Base-by-base conservation (phyloP, 2,888 invertebrate genomes). In the Coelopa pilipes region DNA sequence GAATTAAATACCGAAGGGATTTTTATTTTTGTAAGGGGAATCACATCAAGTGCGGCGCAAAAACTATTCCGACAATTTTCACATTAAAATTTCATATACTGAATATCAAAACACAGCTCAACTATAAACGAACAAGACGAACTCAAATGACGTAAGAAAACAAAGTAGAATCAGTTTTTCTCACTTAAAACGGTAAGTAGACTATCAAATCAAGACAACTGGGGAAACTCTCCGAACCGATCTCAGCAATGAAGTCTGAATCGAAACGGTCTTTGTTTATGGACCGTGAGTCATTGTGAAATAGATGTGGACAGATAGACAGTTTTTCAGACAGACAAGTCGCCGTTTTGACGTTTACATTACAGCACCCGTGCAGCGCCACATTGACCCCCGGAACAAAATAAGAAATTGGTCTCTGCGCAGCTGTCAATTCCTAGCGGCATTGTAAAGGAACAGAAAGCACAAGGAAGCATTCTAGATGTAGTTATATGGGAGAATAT, bases 31-130 rank as follows among this genome's bases (percentile, higher is more conserved):
- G 34, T 7, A 34, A 34, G 2, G 34, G 34, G 34, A 34, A 34
- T 34, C 34, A 34, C 34, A 65, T 4, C 17, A 46, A 57, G 21
- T 57, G 57, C 19, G 11, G n/a, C 19, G 19, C 24, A 19, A 21
- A 21, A 59, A 65, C 45, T 65, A 46, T 65, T 65, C 65, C 21
- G 46, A 10, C 19, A 65, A 63, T 45, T 65, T 63, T 59, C 21
- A 59, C 19, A 59, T 21, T 9, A 59, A 55, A 55, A 55, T 17
- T 19, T 17, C 17, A 59, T 12, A 59, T 11, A 59, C 15, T 57
- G 57, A 19, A 59, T 19, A 59, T 10, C 57, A 59, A 13, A 21
- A 12, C 15, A 45, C 17, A 65, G 47, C 13, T 34, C 34, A 34
- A 34, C 34, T 2, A 34, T 34, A 34, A 34, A 34, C 34, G 34